Percentiles rank a stretch among this genome's conserved stretches.
phyloP scores from a whole-genome alignment of 2,797 vertebrate genomes.

The Pangasius mekongensis region DNA sequence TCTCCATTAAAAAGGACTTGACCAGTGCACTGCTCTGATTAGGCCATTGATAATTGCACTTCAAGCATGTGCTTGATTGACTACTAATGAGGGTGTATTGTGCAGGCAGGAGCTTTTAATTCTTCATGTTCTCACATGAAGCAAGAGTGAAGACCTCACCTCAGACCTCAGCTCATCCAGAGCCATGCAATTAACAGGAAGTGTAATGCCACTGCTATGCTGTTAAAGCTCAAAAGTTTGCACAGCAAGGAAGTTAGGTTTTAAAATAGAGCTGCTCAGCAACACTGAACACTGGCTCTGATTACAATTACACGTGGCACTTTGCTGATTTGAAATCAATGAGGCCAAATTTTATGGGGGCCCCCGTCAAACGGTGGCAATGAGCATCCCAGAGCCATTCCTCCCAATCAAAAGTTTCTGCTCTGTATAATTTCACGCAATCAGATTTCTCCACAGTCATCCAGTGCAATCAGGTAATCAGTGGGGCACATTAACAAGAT shows the following conservation, averaged over 20 bases:
- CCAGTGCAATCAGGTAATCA: conserved; percentile 88
- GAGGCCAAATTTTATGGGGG: conserved; percentile 81
- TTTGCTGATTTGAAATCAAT: conserved; percentile 84
- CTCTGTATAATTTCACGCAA: conserved; percentile 87
- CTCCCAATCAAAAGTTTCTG: conserved; percentile 85
- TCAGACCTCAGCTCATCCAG: conserved; percentile 37
- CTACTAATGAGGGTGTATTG: conserved; percentile 42
- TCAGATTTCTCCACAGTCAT: conserved; percentile 88
- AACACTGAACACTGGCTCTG: conserved; percentile 69
- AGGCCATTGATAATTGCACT: conserved; percentile 29
- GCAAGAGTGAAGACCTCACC: conserved; percentile 34
- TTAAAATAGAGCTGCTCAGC: conserved; percentile 69
- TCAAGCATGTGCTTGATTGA: conserved; percentile 42
- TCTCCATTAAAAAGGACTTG: conserved; percentile 28
- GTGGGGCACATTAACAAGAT: conserved; percentile 85
- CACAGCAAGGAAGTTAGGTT: conserved; percentile 72
- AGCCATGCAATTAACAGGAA: conserved; percentile 59
- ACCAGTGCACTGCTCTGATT: conserved; percentile 50
- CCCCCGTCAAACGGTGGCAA: conserved; percentile 77
- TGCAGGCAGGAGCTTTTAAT: conserved; percentile 41
- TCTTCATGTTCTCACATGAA: conserved; percentile 45
- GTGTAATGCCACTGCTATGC: conserved; percentile 61
- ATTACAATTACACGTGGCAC: conserved; percentile 85
- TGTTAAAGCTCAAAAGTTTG: conserved; percentile 70
- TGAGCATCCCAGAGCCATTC: conserved; percentile 79